Conservation (phyloP, 2,888 invertebrate species). For the Mesochorus sp. region DNA sequence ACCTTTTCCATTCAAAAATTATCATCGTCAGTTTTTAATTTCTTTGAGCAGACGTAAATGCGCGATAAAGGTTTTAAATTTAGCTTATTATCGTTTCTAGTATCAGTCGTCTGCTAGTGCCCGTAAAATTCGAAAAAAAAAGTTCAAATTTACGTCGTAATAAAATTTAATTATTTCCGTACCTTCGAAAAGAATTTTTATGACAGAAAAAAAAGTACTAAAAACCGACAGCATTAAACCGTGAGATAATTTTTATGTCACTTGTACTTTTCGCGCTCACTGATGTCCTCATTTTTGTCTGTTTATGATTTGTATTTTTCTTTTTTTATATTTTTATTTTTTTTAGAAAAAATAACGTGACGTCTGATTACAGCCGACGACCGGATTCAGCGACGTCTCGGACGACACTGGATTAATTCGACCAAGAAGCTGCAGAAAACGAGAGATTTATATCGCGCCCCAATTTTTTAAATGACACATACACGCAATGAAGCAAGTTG, state of each 20-base stretch:
- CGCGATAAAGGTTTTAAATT: too few relatives aligned
- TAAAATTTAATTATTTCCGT: too few relatives aligned
- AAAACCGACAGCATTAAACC: not conserved
- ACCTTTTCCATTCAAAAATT: too few relatives aligned
- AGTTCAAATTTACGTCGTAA: too few relatives aligned
- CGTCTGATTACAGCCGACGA: not conserved
- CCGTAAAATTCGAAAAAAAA: too few relatives aligned
- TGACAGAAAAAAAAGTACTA: not conserved
- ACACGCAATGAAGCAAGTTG: conserved; percentile 37
- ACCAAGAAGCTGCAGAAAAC: conserved; percentile 29
- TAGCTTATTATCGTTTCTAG: too few relatives aligned
- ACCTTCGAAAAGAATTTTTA: not conserved
- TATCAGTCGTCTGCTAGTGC: too few relatives aligned
- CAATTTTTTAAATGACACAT: conserved; percentile 32
- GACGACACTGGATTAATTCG: conserved; percentile 40
- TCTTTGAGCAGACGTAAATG: too few relatives aligned
- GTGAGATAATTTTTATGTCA: conserved; percentile 5
- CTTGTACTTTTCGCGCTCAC: not conserved
- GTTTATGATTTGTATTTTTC: not conserved
- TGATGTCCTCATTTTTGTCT: conserved; percentile 27
- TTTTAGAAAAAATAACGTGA: not conserved
- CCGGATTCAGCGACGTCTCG: conserved; percentile 11
- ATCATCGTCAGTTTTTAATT: too few relatives aligned
- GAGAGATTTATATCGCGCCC: conserved; percentile 42
- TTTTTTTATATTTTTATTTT: not conserved